A percentile compares a stretch with the other conserved stretches of the same genome.
Evolutionary conservation across 1,140 invertebrate species (phyloP).

Genomic region (Trichonephila clavipes): DNA sequence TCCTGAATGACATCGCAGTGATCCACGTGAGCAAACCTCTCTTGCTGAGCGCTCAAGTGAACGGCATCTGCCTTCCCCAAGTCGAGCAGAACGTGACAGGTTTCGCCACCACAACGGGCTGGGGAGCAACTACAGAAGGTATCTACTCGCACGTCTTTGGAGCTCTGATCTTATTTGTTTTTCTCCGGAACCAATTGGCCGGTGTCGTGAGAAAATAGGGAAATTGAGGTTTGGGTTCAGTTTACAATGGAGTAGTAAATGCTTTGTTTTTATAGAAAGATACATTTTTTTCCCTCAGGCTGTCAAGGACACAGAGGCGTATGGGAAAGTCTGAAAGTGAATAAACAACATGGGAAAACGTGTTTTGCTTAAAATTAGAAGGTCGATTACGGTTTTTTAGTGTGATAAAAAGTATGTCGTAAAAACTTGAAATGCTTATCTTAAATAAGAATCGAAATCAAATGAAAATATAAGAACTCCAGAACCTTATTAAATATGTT

Average conservation of each 20-base stretch:
- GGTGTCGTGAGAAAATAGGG: constrained; percentile 49
- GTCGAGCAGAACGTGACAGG: constrained; percentile 81
- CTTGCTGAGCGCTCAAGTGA: constrained; percentile 84
- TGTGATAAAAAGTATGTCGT: too few relatives aligned
- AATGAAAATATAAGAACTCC: too few relatives aligned
- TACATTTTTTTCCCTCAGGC: neutral
- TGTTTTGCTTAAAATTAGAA: neutral
- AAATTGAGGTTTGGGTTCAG: neutral
- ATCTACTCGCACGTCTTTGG: neutral
- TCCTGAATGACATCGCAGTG: constrained; percentile 80
- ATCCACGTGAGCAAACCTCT: constrained; percentile 75
- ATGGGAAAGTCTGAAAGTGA: neutral
- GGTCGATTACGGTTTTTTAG: neutral
- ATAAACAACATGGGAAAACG: neutral
- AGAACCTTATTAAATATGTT: too few relatives aligned
- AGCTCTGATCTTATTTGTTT: neutral
- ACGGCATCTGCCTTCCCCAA: constrained; percentile 93
- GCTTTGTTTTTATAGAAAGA: constrained; percentile 3
- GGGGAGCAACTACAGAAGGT: constrained; percentile 64
- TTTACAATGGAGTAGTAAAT: constrained; percentile 34
- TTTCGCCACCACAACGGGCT: constrained; percentile 53
- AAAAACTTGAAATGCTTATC: too few relatives aligned
- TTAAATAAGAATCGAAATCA: too few relatives aligned
- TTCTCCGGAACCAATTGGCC: neutral
- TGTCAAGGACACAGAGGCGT: neutral